Percentiles rank a stretch among this genome's conserved stretches.
Evolutionary conservation across 1,140 invertebrate species (phyloP).

Genomic region (Orius insidiosus): DNA sequence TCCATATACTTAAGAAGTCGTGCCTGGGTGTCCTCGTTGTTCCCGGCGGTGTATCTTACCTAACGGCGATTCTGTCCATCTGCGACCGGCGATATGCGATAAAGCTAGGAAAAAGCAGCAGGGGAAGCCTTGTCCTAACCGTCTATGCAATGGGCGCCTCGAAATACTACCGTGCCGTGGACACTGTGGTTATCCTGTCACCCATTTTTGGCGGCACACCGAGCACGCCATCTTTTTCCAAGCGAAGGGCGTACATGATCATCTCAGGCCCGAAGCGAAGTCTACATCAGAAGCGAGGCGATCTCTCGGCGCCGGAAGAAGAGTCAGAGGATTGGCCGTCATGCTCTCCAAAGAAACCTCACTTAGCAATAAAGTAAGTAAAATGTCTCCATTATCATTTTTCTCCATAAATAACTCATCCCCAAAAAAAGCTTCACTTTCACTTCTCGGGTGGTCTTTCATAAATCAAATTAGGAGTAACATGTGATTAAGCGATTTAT

Average conservation of each 20-base stretch:
- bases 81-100: constrained; percentile 92
- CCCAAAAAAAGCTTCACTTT: too few species aligned
- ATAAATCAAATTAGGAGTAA: too few species aligned
- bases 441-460: too few species aligned
- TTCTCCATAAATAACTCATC: too few species aligned
- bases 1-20: constrained; percentile 92
- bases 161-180: constrained; percentile 84
- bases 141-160: constrained; percentile 63
- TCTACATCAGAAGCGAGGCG: constrained; percentile 69
- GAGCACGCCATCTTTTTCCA: constrained; percentile 91
- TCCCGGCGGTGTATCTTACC: constrained; percentile 63
- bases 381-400: too few species aligned
- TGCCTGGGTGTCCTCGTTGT: constrained; percentile 91
- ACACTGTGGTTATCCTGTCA: constrained; percentile 94
- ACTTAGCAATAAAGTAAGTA: constrained; percentile 47
- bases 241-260: constrained; percentile 91
- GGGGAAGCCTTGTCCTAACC: constrained; percentile 82
- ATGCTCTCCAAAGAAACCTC: constrained; percentile 53
- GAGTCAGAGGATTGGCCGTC: constrained; percentile 52
- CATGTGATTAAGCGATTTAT: too few species aligned
- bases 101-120: constrained; percentile 95
- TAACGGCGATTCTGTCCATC: constrained; percentile 66
- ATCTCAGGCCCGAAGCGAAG: constrained; percentile 84
- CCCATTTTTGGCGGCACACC: constrained; percentile 94
- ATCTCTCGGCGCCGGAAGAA: constrained; percentile 40